These are phyloP conservation scores for Sterrhoptilus dennistouni DNA, from an alignment of 2,113 vertebrate genomes.

Conservation along the genomic window DNA sequence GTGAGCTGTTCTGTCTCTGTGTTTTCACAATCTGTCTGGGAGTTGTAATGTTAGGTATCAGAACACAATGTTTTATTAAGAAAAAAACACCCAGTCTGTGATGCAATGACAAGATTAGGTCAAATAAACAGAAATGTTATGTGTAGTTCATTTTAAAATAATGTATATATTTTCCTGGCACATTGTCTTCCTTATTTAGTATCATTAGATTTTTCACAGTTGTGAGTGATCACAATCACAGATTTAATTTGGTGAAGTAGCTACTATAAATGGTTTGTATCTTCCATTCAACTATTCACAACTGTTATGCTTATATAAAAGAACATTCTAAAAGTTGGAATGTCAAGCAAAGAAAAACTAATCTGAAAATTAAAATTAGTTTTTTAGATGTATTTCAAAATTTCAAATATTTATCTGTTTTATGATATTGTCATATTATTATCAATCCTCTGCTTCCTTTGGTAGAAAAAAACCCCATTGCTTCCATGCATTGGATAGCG, in stretches of 20 bases:
- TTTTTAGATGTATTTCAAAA: neutral
- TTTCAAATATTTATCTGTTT: neutral
- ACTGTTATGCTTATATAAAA: neutral
- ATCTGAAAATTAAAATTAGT: neutral
- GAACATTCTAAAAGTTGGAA: neutral
- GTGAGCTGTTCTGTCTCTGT: neutral
- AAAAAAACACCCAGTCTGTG: neutral
- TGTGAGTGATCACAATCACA: neutral
- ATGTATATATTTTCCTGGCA: neutral
- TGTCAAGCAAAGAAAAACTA: neutral
- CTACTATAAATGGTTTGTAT: neutral
- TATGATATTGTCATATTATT: neutral
- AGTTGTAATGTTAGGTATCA: neutral
- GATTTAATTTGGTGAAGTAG: neutral
- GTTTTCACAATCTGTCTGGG: neutral
- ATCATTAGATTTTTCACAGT: neutral
- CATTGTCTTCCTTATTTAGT: neutral
- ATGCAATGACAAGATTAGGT: neutral
- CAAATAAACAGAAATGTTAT: neutral
- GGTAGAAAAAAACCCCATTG: neutral
- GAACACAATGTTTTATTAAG: neutral
- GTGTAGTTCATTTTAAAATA: neutral
- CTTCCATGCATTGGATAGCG: neutral
- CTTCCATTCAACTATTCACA: neutral
- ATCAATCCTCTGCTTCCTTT: neutral